phyloP scores from a whole-genome alignment of 2,113 vertebrate genomes.

The Megaceryle maxima region DNA sequence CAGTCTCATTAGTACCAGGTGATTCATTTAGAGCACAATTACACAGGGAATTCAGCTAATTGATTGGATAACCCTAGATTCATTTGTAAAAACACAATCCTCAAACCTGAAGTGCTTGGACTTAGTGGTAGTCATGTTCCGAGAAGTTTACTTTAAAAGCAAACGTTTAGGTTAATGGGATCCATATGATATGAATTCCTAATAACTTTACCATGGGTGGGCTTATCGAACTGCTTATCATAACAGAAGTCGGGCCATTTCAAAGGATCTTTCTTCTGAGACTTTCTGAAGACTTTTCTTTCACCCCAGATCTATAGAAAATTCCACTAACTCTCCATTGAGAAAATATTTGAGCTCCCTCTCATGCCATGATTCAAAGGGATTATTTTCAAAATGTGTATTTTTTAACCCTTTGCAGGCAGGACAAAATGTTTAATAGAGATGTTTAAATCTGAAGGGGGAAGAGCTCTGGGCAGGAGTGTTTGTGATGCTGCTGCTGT shows the following conservation, averaged over 20 bases:
- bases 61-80: slow-evolving; percentile 64
- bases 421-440: neutral
- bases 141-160: slow-evolving; percentile 61
- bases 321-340: slow-evolving; percentile 7
- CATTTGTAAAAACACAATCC: slow-evolving; percentile 70
- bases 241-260: slow-evolving; percentile 58
- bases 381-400: neutral
- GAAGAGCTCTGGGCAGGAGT: neutral
- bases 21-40: slow-evolving; percentile 65
- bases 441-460: neutral
- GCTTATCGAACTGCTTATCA: slow-evolving; percentile 70
- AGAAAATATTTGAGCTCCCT: slow-evolving; percentile 45
- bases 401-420: neutral
- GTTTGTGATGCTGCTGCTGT: neutral
- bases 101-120: slow-evolving; percentile 47
- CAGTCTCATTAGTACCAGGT: slow-evolving; percentile 55
- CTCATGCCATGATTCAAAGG: neutral
- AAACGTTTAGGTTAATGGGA: slow-evolving; percentile 73
- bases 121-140: slow-evolving; percentile 53
- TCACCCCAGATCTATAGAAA: slow-evolving; percentile 12
- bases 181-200: slow-evolving; percentile 73
- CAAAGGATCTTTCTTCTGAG: slow-evolving; percentile 64
- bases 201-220: slow-evolving; percentile 72
- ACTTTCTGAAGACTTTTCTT: slow-evolving; percentile 14
- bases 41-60: slow-evolving; percentile 57